A percentile compares a stretch with the other conserved stretches of the same genome.
phyloP scores from a whole-genome alignment of 2,797 vertebrate species.

The Coregonus ussuriensis region DNA sequence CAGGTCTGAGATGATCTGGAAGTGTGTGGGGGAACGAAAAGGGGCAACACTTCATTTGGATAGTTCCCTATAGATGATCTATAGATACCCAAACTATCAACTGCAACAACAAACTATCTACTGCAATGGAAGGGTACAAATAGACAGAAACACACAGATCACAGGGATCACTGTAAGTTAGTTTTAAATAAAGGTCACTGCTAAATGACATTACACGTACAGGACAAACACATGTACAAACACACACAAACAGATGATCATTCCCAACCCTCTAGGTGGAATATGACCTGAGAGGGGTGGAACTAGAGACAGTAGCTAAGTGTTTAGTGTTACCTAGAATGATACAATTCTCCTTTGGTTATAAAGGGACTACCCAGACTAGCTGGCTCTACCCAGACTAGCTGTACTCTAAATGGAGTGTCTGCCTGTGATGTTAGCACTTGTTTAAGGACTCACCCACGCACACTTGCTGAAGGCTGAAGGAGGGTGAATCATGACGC shows the following conservation, averaged over 20 bases:
- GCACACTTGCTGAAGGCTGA: neutral
- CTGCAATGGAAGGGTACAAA: neutral
- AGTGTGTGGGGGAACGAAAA: neutral
- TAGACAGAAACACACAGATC: constrained; percentile 1
- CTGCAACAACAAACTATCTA: neutral
- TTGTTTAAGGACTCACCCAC: neutral
- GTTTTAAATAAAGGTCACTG: neutral
- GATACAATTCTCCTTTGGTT: neutral
- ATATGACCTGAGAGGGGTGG: neutral
- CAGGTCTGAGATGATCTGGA: constrained; percentile 95
- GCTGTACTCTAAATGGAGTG: neutral
- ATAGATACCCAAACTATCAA: neutral
- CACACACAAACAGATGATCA: neutral
- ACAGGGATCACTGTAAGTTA: neutral
- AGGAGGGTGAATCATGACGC: neutral
- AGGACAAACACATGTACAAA: neutral
- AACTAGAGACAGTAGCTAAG: neutral
- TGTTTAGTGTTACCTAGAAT: neutral
- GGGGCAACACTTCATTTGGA: neutral
- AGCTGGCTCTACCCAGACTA: neutral
- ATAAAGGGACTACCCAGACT: neutral
- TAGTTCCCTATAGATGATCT: neutral
- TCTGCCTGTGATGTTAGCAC: neutral
- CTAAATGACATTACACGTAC: neutral
- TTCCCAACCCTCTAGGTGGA: constrained; percentile 1